Conservation (phyloP, 1,140 invertebrate species). For the Diuraphis noxia region DNA sequence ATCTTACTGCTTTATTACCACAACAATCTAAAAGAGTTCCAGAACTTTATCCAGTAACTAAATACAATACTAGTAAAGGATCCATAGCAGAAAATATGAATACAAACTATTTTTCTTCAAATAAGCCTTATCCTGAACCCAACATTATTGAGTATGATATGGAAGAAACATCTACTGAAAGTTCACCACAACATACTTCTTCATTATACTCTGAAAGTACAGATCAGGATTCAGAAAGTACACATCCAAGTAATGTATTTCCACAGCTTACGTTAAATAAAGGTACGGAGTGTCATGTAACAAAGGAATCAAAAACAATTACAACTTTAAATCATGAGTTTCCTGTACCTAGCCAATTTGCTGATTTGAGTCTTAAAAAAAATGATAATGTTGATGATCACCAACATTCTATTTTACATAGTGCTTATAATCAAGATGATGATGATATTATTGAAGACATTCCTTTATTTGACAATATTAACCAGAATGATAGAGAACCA, state of each 20-base stretch:
- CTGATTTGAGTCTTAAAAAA: constrained; percentile 24
- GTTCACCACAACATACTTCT: constrained; percentile 50
- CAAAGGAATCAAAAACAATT: constrained; percentile 36
- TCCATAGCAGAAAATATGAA: constrained; percentile 44
- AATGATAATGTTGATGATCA: constrained; percentile 28
- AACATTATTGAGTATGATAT: constrained; percentile 50
- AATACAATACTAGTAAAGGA: constrained; percentile 16
- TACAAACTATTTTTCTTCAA: constrained; percentile 46
- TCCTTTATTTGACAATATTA: constrained; percentile 3
- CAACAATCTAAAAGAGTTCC: constrained; percentile 33
- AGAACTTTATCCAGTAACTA: neutral
- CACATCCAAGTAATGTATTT: constrained; percentile 9
- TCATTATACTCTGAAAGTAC: constrained; percentile 51
- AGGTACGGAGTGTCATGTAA: constrained; percentile 26
- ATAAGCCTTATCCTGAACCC: constrained; percentile 38
- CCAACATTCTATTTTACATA: constrained; percentile 42
- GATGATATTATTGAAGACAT: constrained; percentile 33
- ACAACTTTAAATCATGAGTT: constrained; percentile 17
- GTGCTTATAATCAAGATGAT: constrained; percentile 39
- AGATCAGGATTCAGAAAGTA: constrained; percentile 46
- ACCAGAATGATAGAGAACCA: neutral
- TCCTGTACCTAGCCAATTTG: constrained; percentile 51
- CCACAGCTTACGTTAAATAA: neutral
- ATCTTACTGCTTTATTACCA: constrained; percentile 43
- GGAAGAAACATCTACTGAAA: constrained; percentile 46